These are phyloP conservation scores for Siniperca undulata DNA, from an alignment of 2,797 vertebrate species.

Conservation along the genomic window DNA sequence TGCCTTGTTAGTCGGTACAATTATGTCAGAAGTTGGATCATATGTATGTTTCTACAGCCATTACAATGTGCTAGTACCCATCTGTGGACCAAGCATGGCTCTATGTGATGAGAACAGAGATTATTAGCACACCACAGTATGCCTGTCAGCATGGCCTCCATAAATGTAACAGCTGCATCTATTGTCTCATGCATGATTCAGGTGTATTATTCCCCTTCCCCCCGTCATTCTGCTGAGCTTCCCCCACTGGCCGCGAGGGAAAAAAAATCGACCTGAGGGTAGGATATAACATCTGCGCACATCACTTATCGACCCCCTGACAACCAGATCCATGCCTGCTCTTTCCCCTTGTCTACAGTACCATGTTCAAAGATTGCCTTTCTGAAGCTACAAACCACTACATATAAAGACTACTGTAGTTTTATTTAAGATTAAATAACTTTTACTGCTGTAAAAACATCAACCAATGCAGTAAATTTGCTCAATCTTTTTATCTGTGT, in stretches of 20 bases:
- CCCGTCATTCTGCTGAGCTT: conserved; percentile 24
- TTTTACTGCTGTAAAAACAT: conserved; percentile 62
- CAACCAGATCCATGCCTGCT: conserved; percentile 34
- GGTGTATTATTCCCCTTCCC: conserved; percentile 38
- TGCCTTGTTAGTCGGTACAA: not conserved
- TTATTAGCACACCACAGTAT: conserved; percentile 55
- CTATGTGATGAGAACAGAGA: conserved; percentile 37
- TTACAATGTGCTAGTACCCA: not conserved
- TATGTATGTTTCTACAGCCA: conserved; percentile 9
- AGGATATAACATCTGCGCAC: conserved; percentile 71
- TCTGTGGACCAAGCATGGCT: conserved; percentile 31
- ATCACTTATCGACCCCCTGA: conserved; percentile 70
- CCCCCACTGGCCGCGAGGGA: conserved; percentile 43
- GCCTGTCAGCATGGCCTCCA: conserved; percentile 37
- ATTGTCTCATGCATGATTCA: conserved; percentile 74
- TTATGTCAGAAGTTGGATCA: not conserved
- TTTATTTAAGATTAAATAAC: conserved; percentile 54
- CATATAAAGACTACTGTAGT: conserved; percentile 40
- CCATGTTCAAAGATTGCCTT: conserved; percentile 42
- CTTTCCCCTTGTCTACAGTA: conserved; percentile 21
- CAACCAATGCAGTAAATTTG: conserved; percentile 51
- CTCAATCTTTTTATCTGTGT: conserved; percentile 49
- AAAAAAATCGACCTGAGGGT: conserved; percentile 48
- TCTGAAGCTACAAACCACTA: conserved; percentile 55
- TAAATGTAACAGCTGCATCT: conserved; percentile 47